Evolutionary conservation across 2,113 vertebrate genomes (phyloP).

Genomic region (Pelusios castaneus): DNA sequence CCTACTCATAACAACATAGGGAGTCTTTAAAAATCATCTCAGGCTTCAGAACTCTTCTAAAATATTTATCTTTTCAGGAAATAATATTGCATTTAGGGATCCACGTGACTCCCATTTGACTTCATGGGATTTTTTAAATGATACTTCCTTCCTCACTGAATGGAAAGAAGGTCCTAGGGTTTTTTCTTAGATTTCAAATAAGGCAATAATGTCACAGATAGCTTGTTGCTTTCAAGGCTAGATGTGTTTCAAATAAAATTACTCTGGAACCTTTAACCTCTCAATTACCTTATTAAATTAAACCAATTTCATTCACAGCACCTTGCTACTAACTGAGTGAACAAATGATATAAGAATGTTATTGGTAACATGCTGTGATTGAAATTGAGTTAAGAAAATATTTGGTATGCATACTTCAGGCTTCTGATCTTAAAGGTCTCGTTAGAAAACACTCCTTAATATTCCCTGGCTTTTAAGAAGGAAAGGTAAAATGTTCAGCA

Average conservation of each 20-base stretch:
- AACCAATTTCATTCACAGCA: neutral
- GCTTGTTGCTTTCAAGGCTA: neutral
- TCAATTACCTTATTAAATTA: neutral
- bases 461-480: neutral
- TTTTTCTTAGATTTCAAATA: neutral
- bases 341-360: fast-evolving
- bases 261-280: neutral
- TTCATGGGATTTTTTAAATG: neutral
- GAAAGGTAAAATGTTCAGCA: neutral
- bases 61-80: neutral
- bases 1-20: neutral
- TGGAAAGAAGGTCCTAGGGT: neutral
- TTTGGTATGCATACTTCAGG: fast-evolving
- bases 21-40: neutral
- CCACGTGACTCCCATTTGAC: neutral
- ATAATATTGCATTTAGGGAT: neutral
- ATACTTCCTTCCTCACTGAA: fast-evolving
- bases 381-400: neutral
- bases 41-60: neutral
- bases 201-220: fast-evolving
- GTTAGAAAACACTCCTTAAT: neutral
- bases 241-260: neutral
- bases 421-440: neutral
- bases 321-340: neutral
- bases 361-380: neutral